Evolutionary conservation across 2,113 vertebrate genomes (phyloP).

Genomic region (Pterocles burchelli): DNA sequence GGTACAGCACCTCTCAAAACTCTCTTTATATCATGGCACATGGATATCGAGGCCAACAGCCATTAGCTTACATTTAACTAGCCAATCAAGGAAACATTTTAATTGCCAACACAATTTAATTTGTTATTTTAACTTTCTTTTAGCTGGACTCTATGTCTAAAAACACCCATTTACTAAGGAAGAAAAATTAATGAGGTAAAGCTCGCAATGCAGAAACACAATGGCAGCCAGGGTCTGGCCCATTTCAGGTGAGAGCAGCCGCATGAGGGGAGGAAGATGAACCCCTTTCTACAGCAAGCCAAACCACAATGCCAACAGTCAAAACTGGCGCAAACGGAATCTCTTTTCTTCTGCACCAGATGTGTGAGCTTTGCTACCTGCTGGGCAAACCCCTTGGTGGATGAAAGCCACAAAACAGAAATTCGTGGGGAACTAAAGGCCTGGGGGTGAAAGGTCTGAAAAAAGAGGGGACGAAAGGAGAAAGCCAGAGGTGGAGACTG

Average conservation of each 20-base stretch:
- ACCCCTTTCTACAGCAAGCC: neutral
- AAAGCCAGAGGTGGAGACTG: neutral
- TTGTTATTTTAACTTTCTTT: neutral
- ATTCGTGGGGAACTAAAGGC: neutral
- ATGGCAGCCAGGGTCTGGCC: neutral
- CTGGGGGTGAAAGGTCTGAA: neutral
- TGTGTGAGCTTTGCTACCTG: neutral
- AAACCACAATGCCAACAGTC: constrained; percentile 39
- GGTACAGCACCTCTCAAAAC: neutral
- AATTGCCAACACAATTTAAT: neutral
- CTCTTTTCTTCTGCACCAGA: neutral
- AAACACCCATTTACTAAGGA: neutral
- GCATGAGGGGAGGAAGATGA: neutral
- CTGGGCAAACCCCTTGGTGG: neutral
- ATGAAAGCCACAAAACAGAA: neutral
- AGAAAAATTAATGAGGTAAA: neutral
- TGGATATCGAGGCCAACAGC: neutral
- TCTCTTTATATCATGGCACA: neutral
- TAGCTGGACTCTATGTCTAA: neutral
- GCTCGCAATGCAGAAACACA: neutral
- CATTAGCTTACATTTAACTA: neutral
- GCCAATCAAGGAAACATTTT: neutral
- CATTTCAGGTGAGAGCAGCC: neutral
- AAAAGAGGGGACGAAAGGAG: neutral
- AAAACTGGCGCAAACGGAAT: constrained; percentile 29